A percentile compares a stretch with the other conserved stretches of the same genome.
Conservation (phyloP, 2,113 vertebrate species). For the Apodemus sylvaticus region DNA sequence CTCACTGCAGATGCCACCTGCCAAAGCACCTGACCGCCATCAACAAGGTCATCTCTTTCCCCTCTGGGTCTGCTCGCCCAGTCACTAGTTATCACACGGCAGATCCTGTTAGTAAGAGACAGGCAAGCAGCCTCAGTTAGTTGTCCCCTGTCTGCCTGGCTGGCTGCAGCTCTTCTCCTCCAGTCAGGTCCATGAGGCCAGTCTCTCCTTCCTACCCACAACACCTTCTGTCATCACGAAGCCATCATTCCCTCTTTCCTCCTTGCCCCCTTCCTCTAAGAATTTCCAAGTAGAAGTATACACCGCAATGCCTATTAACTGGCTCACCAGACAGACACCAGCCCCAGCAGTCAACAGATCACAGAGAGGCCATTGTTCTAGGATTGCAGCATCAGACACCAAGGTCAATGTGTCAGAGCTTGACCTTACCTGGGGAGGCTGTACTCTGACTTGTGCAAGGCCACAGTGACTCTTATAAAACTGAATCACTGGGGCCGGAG, state of each 20-base stretch:
- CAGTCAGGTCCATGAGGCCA: not conserved
- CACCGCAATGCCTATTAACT: not conserved
- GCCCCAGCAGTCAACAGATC: not conserved
- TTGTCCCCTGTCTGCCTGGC: no score
- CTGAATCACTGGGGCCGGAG: no score
- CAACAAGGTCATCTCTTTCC: not conserved
- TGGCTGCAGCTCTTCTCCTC: not conserved
- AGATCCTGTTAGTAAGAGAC: not conserved
- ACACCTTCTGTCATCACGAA: not conserved
- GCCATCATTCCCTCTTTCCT: not conserved
- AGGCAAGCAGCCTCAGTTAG: not conserved
- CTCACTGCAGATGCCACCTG: not conserved
- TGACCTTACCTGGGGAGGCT: not conserved
- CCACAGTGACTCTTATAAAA: not conserved
- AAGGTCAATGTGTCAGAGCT: not conserved
- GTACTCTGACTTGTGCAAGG: not conserved
- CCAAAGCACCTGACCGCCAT: not conserved
- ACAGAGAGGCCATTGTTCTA: accelerated
- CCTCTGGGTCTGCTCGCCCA: not conserved
- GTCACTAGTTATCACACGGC: not conserved
- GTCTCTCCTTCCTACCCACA: not conserved
- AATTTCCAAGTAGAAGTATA: not conserved
- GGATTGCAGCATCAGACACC: not conserved
- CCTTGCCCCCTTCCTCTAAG: not conserved
- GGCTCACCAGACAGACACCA: not conserved